phyloP scores from a whole-genome alignment of 2,113 vertebrate species.

The Odobenus rosmarus region DNA sequence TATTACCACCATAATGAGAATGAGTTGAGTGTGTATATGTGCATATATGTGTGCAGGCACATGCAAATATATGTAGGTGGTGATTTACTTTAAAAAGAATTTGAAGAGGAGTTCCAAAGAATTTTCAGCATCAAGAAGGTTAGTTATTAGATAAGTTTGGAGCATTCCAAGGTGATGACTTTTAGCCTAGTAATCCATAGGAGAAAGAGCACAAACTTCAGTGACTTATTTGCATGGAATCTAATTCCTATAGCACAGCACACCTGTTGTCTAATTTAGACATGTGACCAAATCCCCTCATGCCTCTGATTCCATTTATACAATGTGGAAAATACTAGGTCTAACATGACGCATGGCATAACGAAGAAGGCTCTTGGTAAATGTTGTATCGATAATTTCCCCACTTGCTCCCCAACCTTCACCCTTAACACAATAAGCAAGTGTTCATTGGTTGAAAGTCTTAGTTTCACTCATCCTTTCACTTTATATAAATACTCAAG shows the following conservation, averaged over 20 bases:
- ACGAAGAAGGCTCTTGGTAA: neutral
- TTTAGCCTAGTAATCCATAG: neutral
- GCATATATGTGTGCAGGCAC: neutral
- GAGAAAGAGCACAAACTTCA: neutral
- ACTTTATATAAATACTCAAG: neutral
- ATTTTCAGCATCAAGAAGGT: neutral
- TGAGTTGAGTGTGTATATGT: neutral
- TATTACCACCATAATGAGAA: neutral
- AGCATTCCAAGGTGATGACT: neutral
- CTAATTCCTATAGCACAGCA: neutral
- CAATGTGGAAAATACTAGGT: neutral
- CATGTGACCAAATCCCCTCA: rapidly evolving
- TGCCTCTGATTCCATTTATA: neutral
- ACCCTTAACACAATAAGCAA: neutral
- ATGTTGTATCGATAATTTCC: neutral
- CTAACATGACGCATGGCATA: neutral
- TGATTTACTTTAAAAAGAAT: neutral
- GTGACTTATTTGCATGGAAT: neutral
- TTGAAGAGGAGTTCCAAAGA: neutral
- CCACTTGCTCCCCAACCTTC: neutral
- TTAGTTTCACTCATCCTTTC: neutral
- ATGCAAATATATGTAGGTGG: neutral
- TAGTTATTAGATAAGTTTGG: neutral
- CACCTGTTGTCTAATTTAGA: neutral
- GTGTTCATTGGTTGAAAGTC: neutral